Conservation (phyloP, 2,113 vertebrate genomes). For the Pterocles orientalis region DNA sequence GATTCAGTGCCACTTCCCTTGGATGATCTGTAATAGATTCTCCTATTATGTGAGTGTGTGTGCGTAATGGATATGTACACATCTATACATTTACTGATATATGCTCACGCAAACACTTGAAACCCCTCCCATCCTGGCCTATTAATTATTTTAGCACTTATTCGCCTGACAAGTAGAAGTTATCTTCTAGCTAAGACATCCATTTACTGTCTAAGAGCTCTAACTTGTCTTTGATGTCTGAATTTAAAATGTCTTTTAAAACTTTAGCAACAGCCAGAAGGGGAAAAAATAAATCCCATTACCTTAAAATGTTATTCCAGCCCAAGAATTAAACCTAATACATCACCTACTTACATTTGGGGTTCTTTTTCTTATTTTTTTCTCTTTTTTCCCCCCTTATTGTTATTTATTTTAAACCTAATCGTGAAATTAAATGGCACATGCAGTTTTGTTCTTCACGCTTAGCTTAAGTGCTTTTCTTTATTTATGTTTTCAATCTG, state of each 20-base stretch:
- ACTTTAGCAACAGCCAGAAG: background rate
- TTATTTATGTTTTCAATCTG: background rate
- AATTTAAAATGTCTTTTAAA: background rate
- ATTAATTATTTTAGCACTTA: constrained; percentile 39
- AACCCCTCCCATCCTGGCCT: background rate
- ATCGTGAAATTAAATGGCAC: background rate
- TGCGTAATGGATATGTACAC: background rate
- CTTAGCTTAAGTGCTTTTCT: background rate
- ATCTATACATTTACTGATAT: background rate
- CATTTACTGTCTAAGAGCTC: background rate
- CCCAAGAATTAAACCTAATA: background rate
- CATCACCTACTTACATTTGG: background rate
- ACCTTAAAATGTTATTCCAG: constrained; percentile 19
- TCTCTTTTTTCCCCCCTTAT: fast-evolving
- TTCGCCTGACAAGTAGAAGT: background rate
- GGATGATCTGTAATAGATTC: background rate
- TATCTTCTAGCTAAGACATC: background rate
- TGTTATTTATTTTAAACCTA: constrained; percentile 30
- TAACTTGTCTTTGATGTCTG: background rate
- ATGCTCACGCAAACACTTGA: background rate
- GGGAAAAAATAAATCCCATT: background rate
- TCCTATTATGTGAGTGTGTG: background rate
- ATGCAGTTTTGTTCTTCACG: background rate
- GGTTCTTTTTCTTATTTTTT: background rate
- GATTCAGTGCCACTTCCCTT: background rate